Conservation (phyloP, 2,888 invertebrate genomes). For the Frankliniella intonsa region DNA sequence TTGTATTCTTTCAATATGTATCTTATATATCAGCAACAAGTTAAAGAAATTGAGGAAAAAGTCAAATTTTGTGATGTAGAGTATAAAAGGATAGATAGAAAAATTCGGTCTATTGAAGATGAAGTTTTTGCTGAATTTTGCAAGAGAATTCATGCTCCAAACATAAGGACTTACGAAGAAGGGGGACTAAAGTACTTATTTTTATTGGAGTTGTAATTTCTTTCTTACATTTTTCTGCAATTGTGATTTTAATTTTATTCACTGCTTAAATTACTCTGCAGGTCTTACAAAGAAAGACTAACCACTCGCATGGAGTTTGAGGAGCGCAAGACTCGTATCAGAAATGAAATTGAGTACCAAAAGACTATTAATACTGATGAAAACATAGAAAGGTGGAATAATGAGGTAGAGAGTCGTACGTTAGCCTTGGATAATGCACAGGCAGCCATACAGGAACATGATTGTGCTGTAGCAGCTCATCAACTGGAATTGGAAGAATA, state of each 20-base stretch:
- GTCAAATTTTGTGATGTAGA: background rate
- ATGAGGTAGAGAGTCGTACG: background rate
- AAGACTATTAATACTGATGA: background rate
- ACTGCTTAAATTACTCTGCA: background rate
- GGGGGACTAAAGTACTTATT: background rate
- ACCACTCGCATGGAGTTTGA: background rate
- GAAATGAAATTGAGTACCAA: background rate
- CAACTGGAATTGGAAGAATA: background rate
- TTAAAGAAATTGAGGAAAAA: background rate
- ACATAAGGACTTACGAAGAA: background rate
- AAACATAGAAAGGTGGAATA: background rate
- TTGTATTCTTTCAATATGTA: background rate
- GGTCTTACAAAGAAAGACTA: background rate
- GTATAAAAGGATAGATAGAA: background rate
- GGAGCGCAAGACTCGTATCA: background rate
- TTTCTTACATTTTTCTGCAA: background rate
- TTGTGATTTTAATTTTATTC: background rate
- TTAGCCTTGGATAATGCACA: background rate
- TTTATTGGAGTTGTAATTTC: too few species aligned
- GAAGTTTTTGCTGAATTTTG: conserved; percentile 8
- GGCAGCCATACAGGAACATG: background rate
- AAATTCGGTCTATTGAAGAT: background rate
- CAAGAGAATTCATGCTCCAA: background rate
- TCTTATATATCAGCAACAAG: background rate
- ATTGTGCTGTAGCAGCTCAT: background rate